Base-by-base conservation (phyloP, 1,140 invertebrate species). In the Rhopalosiphum padi region DNA sequence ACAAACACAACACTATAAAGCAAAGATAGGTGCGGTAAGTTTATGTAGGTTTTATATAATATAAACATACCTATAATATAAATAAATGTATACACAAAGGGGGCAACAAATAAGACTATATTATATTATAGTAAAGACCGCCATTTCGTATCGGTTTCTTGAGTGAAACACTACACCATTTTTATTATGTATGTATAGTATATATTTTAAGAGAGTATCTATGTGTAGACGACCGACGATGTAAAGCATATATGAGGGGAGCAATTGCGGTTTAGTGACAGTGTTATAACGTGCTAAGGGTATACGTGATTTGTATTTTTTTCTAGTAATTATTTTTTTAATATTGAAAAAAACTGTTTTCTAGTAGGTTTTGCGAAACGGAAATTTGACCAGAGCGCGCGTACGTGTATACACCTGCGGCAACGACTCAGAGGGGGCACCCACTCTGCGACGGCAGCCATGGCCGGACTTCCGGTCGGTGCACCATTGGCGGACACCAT, bases 391-490 rank as follows among this genome's bases (percentile, higher is more conserved):
- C 48, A 11, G 35, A 22, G 48, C 48, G 25, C 18, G 7, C 5
- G 46, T 86, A 43, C 86, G n/a, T n/a, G 18, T 35, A 35, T 51
- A 88, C 86, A 35, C 46, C 30, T 51, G 87, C 87, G 48, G n/a
- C 30, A 8, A n/a, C 15, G 15, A 77, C 22, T 25, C 83, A 85
- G 83, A 43, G 23, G 83, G 37, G 83, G 4, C 83, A 41, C 83
- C 83, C 30, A 18, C 85, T 41, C 22, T 18, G 1, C 22, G 46
- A 11, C 46, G 77, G 91, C 91, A 22, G 51, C 91, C 91, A 93
- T 93, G 82, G n/a, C 82, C 82, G 91, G 91, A 93, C 91, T 51
- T 93, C 91, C 91, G 91, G 91, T 41, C 91, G 91, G 91, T n/a
- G 82, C 82, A 51, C 91, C 91, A 55, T 93, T 85, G 91, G 77